A percentile compares a stretch with the other conserved stretches of the same genome.
These are phyloP conservation scores for Planiliza haematocheilus DNA, from an alignment of 2,113 vertebrate genomes.

Conservation along the genomic window DNA sequence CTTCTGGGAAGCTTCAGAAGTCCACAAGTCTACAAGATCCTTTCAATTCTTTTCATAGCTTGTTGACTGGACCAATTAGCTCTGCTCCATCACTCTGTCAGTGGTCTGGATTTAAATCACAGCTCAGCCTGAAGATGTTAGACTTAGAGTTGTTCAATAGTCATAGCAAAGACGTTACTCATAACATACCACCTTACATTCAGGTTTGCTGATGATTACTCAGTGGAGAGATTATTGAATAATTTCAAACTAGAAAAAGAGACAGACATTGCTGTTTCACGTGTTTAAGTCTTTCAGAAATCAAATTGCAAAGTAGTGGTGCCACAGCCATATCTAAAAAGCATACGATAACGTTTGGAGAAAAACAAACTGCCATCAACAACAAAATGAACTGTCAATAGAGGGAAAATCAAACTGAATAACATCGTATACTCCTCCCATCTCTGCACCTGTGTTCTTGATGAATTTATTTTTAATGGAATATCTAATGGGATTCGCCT, in stretches of 20 bases:
- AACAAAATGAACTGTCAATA: neutral
- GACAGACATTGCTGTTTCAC: neutral
- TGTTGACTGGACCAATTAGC: neutral
- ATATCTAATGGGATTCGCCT: conserved; percentile 62
- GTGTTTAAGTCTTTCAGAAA: conserved; percentile 1
- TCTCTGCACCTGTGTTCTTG: conserved; percentile 64
- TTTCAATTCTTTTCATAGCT: neutral
- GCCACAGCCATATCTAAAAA: neutral
- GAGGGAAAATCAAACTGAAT: conserved; percentile 20
- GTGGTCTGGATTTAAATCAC: neutral
- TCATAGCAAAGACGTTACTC: too few species aligned
- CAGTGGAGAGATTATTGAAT: too few species aligned
- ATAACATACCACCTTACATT: too few species aligned
- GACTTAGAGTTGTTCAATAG: conserved; percentile 4
- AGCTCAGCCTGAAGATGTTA: neutral
- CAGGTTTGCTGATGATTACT: too few species aligned
- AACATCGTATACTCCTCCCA: conserved; percentile 18
- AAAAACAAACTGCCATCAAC: neutral
- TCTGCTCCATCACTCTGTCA: neutral
- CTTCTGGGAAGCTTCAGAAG: neutral
- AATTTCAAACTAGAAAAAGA: neutral
- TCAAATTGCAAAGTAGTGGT: neutral
- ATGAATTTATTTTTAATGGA: conserved; percentile 72
- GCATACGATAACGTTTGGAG: neutral
- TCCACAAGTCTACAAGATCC: too few species aligned